These are phyloP conservation scores for Amphimallon solstitiale DNA, from an alignment of 2,888 invertebrate genomes.

Conservation along the genomic window DNA sequence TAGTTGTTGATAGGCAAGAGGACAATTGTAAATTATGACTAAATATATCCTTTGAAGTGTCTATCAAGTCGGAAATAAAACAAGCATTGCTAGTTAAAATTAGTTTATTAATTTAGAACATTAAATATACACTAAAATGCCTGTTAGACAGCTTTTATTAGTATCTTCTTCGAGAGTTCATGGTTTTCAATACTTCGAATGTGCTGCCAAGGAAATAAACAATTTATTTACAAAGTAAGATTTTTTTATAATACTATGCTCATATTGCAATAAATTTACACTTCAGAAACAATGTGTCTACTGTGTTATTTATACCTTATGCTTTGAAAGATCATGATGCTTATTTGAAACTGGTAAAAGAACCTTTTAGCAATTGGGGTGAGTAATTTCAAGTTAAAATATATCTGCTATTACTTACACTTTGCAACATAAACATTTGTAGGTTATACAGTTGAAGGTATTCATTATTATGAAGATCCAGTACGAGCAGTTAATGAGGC, in stretches of 20 bases:
- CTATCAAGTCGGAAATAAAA: too few relatives aligned
- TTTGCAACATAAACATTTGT: slow-evolving; percentile 35
- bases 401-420: neutral
- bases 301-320: slow-evolving; percentile 79
- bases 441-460: slow-evolving; percentile 71
- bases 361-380: slow-evolving; percentile 73
- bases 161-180: slow-evolving; percentile 77
- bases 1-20: too few relatives aligned
- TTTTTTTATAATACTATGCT: slow-evolving; percentile 42
- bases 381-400: slow-evolving; percentile 40
- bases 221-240: slow-evolving; percentile 70
- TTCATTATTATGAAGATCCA: slow-evolving; percentile 71
- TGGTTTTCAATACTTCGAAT: slow-evolving; percentile 74
- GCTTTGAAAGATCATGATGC: slow-evolving; percentile 74
- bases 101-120: neutral
- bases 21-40: too few relatives aligned
- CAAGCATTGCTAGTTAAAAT: neutral
- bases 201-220: slow-evolving; percentile 72
- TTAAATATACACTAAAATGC: slow-evolving; percentile 28
- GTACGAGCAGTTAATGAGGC: slow-evolving; percentile 68
- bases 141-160: slow-evolving; percentile 67
- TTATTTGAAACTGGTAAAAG: slow-evolving; percentile 71
- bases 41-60: too few relatives aligned
- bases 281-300: slow-evolving; percentile 72
- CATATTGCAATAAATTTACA: slow-evolving; percentile 27